A percentile compares a stretch with the other conserved stretches of the same genome.
Conservation (phyloP, 2,113 vertebrate species). For the pig (Sus scrofa) region DNA sequence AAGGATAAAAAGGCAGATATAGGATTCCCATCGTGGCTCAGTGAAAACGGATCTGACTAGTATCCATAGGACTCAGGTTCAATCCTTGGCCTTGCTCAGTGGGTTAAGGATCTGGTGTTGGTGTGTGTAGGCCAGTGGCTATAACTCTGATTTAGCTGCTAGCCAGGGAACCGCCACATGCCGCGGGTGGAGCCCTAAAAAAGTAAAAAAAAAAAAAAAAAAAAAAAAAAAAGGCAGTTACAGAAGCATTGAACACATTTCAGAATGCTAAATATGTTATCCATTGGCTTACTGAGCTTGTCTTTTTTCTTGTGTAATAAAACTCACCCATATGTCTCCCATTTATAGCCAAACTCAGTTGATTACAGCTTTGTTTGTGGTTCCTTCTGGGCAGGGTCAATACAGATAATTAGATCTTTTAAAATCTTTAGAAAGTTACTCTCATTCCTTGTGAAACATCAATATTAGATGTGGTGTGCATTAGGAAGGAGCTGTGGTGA, state of each 20-base stretch:
- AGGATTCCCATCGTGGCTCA: no score
- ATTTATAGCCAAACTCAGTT: conserved; percentile 52
- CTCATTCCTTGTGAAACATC: conserved; percentile 26
- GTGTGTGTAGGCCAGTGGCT: no score
- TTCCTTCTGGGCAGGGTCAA: conserved; percentile 57
- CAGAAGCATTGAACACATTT: neutral
- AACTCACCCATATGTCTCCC: conserved; percentile 28
- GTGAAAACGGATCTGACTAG: no score
- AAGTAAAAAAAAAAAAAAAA: no score
- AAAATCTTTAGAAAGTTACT: conserved; percentile 36
- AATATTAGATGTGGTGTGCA: neutral
- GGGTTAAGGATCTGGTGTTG: no score
- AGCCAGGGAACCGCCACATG: no score
- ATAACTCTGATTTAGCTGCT: no score
- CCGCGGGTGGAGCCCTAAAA: no score
- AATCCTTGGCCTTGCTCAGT: no score
- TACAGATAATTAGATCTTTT: conserved; percentile 55
- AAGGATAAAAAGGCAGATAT: neutral
- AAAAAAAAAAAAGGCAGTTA: neutral
- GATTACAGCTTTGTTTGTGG: conserved; percentile 60
- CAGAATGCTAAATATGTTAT: neutral
- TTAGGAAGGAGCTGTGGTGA: neutral
- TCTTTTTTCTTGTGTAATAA: conserved; percentile 6
- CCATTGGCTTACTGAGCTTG: neutral
- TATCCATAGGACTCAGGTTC: no score